Evolutionary conservation across 2,113 vertebrate genomes (phyloP), one percentile per base, ranked within the genome.

Genomic region (Garra rufa): DNA sequence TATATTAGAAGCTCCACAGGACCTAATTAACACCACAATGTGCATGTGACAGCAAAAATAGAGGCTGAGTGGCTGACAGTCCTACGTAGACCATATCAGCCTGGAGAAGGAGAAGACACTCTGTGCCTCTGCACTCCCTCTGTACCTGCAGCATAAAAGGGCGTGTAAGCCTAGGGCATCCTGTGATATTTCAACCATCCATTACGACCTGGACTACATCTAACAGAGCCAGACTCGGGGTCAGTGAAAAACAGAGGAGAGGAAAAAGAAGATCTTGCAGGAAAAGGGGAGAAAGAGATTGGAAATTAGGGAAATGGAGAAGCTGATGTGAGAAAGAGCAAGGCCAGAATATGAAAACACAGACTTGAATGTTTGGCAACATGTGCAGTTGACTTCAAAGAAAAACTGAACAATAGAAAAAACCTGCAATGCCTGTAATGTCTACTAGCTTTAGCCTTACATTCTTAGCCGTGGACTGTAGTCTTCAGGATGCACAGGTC

Each of bases 151-250:
- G 93, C 92, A 92, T 83, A 88, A 92, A 89, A 90, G 57, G 76
- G 57, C 90, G 92, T 91, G 91, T 93, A 92, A 87, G 94, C 95
- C 94, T 94, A 89, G 89, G 92, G 94, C 94, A 84, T 91, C 88
- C 93, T 94, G 92, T 95, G 94, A 94, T 95, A 95, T 95, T 95
- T 95, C 91, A 92, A 89, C 87, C 85, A 86, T 91, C 91, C 89
- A 88, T 90, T 84, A 75, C 90, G 92, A 95, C 92, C 95, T 93
- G 92, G 91, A 88, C 91, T 92, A 88, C 86, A 92, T 92, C 92
- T 94, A 94, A 94, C 92, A 90, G 85, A 93, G 89, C 91, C 90
- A 92, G 91, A 94, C 93, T 91, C 88, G 90, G 91, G 94, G 94
- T 94, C 94, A 94, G 85, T 88, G 83, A 89, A 91, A 93, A 93